Percentiles rank a stretch among this genome's conserved stretches.
Conservation (phyloP, 2,888 invertebrate species). For the Meiosimyza platycephala region DNA sequence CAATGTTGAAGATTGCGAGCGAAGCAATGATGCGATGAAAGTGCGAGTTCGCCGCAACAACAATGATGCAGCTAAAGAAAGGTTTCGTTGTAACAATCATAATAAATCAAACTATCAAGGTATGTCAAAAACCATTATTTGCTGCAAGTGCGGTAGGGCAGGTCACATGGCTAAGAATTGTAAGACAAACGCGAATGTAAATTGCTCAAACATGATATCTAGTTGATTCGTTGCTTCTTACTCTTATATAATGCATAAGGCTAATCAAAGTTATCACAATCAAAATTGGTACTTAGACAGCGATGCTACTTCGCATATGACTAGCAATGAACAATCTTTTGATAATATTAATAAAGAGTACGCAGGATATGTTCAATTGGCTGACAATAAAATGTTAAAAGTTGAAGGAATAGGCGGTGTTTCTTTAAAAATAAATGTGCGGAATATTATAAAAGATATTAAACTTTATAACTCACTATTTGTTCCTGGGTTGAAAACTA, state of each 20-base stretch:
- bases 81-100: too few relatives aligned
- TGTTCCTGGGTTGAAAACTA: background rate
- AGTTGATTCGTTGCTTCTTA: background rate
- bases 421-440: background rate
- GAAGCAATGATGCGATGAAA: too few relatives aligned
- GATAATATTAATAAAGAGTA: background rate
- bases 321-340: background rate
- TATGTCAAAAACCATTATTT: too few relatives aligned
- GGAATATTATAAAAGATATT: background rate
- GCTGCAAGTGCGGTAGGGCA: background rate
- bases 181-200: background rate
- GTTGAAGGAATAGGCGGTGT: background rate
- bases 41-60: too few relatives aligned
- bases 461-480: background rate
- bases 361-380: background rate
- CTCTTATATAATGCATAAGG: too few relatives aligned
- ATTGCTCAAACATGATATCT: background rate
- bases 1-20: too few relatives aligned
- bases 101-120: too few relatives aligned
- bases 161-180: background rate
- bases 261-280: too few relatives aligned
- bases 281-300: constrained; percentile 27
- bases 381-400: background rate
- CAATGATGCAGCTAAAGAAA: too few relatives aligned
- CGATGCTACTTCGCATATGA: constrained; percentile 29